Evolutionary conservation across 2,797 vertebrate genomes (phyloP), one percentile per base, ranked within the genome.

Genomic region (Coendou prehensilis): DNA sequence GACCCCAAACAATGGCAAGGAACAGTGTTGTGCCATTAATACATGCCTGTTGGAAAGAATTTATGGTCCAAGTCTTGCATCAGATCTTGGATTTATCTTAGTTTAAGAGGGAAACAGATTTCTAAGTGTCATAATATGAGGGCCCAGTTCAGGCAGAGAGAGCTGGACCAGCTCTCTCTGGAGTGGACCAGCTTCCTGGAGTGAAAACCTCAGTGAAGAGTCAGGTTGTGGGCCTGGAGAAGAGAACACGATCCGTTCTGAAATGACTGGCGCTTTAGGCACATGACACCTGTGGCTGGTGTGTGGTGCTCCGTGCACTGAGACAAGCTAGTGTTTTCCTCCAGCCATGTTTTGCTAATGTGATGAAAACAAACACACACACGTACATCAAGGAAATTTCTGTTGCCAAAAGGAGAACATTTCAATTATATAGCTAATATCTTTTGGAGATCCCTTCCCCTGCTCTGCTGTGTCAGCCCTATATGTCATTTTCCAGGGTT

Each of bases 321-420:
- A 63, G 83, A 71, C 33, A 47, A 15, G 10, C 17, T 37, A 26
- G 54, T 78, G 61, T 73, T 89, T 86, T 86, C 9, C 54, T 26
- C 76, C 23, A 71, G n/a, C 94, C 81, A 14, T 75, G 84, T 96
- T 97, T 88, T 50, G 7, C 92, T 95, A 86, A 81, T 92, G 80
- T 56, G 73, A 84, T 93, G 75, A 75, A 89, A 73, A 94, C 1
- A 57, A 50, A 78, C 54, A 59, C 15, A 22, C 50, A 47, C 28
- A 30, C n/a, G 11, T 71, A 93, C 80, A 93, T 71, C 30, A 75
- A 75, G 75, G 81, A 96, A 88, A 75, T 91, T 91, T 59, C 52
- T 94, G 50, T 33, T 73, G 59, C 71, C 3, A 0, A 59, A 28
- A 9, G 33, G 76, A 57, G 33, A 91, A 11, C 79, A 28, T 69